These are phyloP conservation scores for Hypothenemus hampei DNA, from an alignment of 1,140 invertebrate genomes.

Conservation along the genomic window DNA sequence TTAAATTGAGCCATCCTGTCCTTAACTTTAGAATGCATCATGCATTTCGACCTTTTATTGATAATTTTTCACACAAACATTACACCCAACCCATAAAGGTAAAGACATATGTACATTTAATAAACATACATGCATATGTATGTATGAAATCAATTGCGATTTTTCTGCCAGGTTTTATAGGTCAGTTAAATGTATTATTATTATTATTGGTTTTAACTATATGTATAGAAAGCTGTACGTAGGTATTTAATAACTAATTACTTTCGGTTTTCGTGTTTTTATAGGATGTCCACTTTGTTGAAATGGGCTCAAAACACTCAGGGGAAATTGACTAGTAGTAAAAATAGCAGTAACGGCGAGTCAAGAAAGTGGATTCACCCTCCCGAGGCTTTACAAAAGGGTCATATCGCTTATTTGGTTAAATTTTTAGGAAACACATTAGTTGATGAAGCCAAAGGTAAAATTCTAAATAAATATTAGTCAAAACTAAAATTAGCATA, in stretches of 20 bases:
- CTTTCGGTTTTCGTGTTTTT: background rate
- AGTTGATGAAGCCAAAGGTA: conserved; percentile 91
- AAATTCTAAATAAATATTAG: too few species aligned
- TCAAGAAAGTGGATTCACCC: conserved; percentile 91
- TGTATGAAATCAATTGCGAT: too few species aligned
- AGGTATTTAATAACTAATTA: background rate
- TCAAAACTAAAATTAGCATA: background rate
- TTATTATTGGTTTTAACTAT: too few species aligned
- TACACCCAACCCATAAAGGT: too few species aligned
- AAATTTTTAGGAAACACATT: conserved; percentile 94
- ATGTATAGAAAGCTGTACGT: too few species aligned
- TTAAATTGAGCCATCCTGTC: conserved; percentile 14
- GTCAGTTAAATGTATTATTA: too few species aligned
- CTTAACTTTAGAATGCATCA: conserved; percentile 7
- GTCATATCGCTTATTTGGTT: conserved; percentile 94
- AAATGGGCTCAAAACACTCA: conserved; percentile 47
- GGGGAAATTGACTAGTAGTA: conserved; percentile 42
- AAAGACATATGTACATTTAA: too few species aligned
- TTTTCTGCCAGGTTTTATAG: too few species aligned
- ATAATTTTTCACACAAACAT: too few species aligned
- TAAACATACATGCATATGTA: too few species aligned
- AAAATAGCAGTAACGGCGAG: conserved; percentile 43
- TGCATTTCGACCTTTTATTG: background rate
- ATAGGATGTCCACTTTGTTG: conserved; percentile 42
- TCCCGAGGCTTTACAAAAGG: conserved; percentile 85